Base-by-base conservation (phyloP, 1,140 invertebrate species). In the Charaxes varanes region DNA sequence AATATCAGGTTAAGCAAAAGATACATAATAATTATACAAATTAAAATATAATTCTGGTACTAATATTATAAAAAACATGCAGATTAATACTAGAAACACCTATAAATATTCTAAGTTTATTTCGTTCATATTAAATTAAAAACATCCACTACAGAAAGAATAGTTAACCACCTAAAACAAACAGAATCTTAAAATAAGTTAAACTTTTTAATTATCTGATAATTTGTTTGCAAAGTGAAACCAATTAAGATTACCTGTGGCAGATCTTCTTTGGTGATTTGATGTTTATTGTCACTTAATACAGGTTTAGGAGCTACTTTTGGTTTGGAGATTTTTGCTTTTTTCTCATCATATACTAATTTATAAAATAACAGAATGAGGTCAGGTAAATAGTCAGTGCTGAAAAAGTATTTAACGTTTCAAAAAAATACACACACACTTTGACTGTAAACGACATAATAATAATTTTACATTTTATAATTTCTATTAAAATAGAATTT, bases 301-400 rank as follows among this genome's bases (percentile, higher is more conserved):
- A 79, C 50, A 15, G 84, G 84, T 58, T 85, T 85, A 22, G 84
- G 84, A 11, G 80, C 73, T 18, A 84, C 74, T 74, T 84, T 84
- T 16, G 84, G 84, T 41, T 83, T 85, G 2, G 50, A 63, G 14
- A 51, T 63, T 55, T 65, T 71, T 13, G 60, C 62, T 35, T 72
- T 84, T 36, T 74, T 85, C 15, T 84, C 80, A 57, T 84, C 84
- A 54, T 53, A 69, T 2, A 85, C 61, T 34, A 85, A 59, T 56
- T 81, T 78, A 46, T 85, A 84, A 48, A 84, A 79, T 18, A 84
- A 41, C 11, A 56, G 41, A 41, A 85, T 70, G 12, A 85, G 62
- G 28, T 83, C 70, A 19, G 73, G 60, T 38, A 85, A 59, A 40
- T 82, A 79, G 43, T 85, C 84, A 46, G 65, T 79, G 51, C 84